Percentiles rank a stretch among this genome's conserved stretches.
These are phyloP conservation scores for Rhagonycha fulva DNA, from an alignment of 2,888 invertebrate species.

Conservation along the genomic window DNA sequence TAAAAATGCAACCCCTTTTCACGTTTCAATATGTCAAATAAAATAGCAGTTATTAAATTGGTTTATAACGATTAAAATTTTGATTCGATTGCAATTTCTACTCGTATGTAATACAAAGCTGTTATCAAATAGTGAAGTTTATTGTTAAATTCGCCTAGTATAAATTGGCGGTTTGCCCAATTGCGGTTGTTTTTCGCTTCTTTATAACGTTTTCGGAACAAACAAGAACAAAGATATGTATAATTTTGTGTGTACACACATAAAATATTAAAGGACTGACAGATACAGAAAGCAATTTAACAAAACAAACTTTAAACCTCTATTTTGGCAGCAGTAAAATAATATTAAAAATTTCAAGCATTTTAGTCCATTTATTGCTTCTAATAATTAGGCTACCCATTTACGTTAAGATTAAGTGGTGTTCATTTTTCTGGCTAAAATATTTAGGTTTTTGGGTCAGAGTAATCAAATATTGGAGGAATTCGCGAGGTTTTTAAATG, in stretches of 20 bases:
- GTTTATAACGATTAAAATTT: neutral
- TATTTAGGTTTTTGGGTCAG: neutral
- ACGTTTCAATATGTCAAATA: neutral
- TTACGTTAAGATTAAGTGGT: neutral
- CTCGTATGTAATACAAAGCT: neutral
- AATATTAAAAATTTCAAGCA: neutral
- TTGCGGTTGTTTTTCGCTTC: conserved; percentile 5
- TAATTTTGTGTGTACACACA: conserved; percentile 3
- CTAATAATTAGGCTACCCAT: neutral
- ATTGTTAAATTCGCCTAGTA: neutral
- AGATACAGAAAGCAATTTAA: neutral
- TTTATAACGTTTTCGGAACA: conserved; percentile 13
- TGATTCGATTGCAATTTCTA: neutral
- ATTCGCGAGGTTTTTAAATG: neutral
- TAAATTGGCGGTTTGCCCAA: conserved; percentile 16
- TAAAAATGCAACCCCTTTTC: neutral
- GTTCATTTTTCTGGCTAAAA: neutral
- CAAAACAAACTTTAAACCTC: neutral
- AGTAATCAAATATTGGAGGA: neutral
- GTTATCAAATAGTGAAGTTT: neutral
- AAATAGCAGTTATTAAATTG: neutral
- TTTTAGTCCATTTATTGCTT: neutral
- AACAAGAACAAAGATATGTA: conserved; percentile 12
- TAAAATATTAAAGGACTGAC: neutral
- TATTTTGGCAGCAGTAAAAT: neutral